Evolutionary conservation across 2,113 vertebrate species (phyloP).

Genomic region (Gymnorhina tibicen): DNA sequence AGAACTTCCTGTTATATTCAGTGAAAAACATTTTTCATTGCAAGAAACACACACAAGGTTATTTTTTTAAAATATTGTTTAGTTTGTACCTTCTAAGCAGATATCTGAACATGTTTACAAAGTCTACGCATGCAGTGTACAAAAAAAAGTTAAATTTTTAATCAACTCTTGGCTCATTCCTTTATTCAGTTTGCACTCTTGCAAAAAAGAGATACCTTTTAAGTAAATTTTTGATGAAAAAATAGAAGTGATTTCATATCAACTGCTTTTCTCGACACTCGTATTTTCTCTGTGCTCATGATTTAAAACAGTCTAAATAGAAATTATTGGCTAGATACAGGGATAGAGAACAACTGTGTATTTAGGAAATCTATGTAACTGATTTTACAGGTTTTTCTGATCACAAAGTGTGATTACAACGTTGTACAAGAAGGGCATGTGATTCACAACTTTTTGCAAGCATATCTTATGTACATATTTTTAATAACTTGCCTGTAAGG

Average conservation of each 20-base stretch:
- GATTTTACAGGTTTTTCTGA: background rate
- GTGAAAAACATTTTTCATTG: conserved; percentile 27
- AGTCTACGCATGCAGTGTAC: background rate
- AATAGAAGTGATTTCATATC: background rate
- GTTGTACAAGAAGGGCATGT: background rate
- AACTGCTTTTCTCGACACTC: background rate
- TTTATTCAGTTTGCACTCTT: background rate
- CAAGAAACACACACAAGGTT: background rate
- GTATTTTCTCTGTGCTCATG: background rate
- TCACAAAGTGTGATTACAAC: background rate
- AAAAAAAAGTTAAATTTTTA: background rate
- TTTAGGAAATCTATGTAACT: background rate
- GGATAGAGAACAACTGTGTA: background rate
- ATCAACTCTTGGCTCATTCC: background rate
- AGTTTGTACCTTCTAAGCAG: background rate
- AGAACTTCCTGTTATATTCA: background rate
- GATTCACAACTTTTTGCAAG: conserved; percentile 1
- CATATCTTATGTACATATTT: background rate
- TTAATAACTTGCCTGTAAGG: background rate
- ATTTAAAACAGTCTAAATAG: background rate
- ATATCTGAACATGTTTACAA: background rate
- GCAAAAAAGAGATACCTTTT: background rate
- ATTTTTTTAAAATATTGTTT: background rate
- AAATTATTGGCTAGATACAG: background rate
- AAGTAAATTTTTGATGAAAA: background rate